These are phyloP conservation scores for Bombus breviceps DNA, from an alignment of 1,140 invertebrate genomes.

Conservation along the genomic window DNA sequence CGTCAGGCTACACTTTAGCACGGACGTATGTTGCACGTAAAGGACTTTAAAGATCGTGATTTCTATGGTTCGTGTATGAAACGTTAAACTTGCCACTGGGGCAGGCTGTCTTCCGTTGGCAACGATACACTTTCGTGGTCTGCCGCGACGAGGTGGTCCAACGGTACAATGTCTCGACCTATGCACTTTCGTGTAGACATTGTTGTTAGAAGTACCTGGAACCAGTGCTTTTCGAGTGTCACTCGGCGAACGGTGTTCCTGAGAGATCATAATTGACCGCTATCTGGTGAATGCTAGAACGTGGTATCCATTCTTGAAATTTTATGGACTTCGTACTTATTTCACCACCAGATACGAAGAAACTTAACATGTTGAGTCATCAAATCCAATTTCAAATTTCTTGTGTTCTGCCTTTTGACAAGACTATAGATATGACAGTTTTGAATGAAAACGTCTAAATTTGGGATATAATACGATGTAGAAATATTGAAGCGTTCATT, in stretches of 20 bases:
- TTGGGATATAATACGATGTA: too few species aligned
- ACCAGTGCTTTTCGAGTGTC: constrained; percentile 34
- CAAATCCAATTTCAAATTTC: too few species aligned
- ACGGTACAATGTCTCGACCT: constrained; percentile 47
- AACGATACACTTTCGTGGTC: constrained; percentile 49
- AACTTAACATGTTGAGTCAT: too few species aligned
- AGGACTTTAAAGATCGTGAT: constrained; percentile 54
- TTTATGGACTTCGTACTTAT: not conserved
- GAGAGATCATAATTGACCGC: constrained; percentile 34
- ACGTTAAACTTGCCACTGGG: constrained; percentile 47
- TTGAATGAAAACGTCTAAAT: too few species aligned
- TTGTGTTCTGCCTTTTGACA: too few species aligned
- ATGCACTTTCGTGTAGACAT: constrained; percentile 53
- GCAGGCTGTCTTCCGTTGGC: constrained; percentile 32
- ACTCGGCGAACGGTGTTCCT: not conserved
- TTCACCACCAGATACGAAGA: too few species aligned
- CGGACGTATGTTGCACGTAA: constrained; percentile 38
- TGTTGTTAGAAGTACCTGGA: constrained; percentile 42
- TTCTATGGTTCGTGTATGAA: constrained; percentile 53
- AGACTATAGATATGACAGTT: too few species aligned
- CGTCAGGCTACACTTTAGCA: constrained; percentile 28
- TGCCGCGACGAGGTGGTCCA: constrained; percentile 44
- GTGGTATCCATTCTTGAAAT: not conserved
- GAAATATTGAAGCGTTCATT: too few species aligned
- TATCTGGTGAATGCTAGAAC: not conserved